phyloP scores from a whole-genome alignment of 2,797 vertebrate species.

The Sebastes vulpes region DNA sequence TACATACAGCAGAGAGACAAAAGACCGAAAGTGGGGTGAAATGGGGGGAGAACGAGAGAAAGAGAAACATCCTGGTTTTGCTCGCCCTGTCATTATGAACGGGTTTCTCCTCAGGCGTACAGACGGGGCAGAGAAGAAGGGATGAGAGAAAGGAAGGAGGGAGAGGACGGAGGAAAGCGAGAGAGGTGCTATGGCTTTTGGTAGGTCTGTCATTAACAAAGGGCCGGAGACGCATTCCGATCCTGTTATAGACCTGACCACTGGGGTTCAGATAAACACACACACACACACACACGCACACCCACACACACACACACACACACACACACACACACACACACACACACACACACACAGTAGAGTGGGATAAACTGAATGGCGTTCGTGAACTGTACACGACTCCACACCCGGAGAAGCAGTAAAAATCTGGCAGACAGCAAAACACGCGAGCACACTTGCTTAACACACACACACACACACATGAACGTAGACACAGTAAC shows the following conservation, averaged over 20 bases:
- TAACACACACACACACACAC: background rate
- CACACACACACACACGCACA: conserved; percentile 51
- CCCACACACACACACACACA: conserved; percentile 43
- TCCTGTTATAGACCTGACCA: conserved; percentile 86
- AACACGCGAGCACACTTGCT: conserved; percentile 25
- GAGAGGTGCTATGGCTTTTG: conserved; percentile 86
- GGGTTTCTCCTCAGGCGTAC: conserved; percentile 50
- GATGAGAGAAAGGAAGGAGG: conserved; percentile 50
- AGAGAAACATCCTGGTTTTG: conserved; percentile 75
- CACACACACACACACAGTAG: conserved; percentile 45
- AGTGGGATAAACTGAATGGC: conserved; percentile 37
- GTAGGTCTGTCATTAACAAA: conserved; percentile 88
- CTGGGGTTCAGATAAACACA: conserved; percentile 73
- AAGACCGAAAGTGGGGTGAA: conserved; percentile 53
- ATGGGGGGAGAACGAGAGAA: conserved; percentile 52
- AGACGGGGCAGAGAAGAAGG: conserved; percentile 47
- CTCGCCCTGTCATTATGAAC: conserved; percentile 75
- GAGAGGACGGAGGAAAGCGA: conserved; percentile 57
- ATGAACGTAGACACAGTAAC: background rate
- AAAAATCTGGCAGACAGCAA: conserved; percentile 52
- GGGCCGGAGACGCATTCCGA: conserved; percentile 83
- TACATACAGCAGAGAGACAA: conserved; percentile 45
- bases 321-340: conserved; percentile 49
- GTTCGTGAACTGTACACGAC: conserved; percentile 64
- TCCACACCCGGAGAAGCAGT: conserved; percentile 51